A percentile compares a stretch with the other conserved stretches of the same genome.
Conservation (phyloP, 1,140 invertebrate species). For the Brachionus calyciflorus region DNA sequence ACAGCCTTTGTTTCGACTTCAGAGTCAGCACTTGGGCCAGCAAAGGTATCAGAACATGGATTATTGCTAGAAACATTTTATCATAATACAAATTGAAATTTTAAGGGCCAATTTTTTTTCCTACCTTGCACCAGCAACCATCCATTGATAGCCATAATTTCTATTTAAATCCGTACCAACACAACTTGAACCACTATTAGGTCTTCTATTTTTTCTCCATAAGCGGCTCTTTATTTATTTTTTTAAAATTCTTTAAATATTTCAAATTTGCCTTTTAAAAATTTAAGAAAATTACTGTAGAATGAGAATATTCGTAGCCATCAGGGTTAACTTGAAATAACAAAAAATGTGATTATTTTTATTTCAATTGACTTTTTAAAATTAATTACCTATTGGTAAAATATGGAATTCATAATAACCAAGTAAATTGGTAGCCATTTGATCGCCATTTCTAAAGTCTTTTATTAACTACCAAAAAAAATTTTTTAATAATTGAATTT, state of each 20-base stretch:
- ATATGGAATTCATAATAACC: conserved; percentile 21
- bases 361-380: background rate
- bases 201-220: conserved; percentile 48
- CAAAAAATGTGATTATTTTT: background rate
- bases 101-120: too few species aligned
- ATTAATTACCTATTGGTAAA: background rate
- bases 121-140: conserved; percentile 8
- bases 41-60: conserved; percentile 39
- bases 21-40: background rate
- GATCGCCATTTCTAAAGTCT: conserved; percentile 7
- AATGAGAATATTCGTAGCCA: conserved; percentile 23
- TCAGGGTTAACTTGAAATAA: conserved; percentile 28
- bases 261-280: background rate
- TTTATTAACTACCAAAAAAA: conserved; percentile 48
- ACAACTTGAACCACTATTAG: conserved; percentile 22
- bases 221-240: conserved; percentile 5
- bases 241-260: background rate
- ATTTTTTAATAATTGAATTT: conserved; percentile 53
- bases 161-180: conserved; percentile 29
- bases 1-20: conserved; percentile 32
- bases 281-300: conserved; percentile 19
- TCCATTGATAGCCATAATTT: conserved; percentile 34
- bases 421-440: background rate
- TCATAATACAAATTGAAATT: background rate
- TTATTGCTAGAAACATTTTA: background rate